phyloP scores from a whole-genome alignment of 2,797 vertebrate genomes.

The Chromobotia macracanthus region DNA sequence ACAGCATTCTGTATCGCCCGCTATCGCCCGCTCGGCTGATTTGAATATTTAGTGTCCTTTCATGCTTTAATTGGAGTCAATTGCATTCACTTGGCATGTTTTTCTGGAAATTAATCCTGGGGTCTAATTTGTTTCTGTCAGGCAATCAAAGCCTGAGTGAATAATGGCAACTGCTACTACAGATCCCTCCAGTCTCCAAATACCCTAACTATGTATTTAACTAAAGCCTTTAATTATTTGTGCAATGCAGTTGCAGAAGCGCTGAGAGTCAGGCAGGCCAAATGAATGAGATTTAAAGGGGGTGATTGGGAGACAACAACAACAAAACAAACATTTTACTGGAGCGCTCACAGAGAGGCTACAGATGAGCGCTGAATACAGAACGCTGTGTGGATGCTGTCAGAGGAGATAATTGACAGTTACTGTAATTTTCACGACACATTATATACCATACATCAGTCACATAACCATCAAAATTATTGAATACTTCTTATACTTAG shows the following conservation, averaged over 20 bases:
- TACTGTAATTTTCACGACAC: neutral
- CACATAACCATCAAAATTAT: no score
- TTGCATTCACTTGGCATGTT: slow-evolving; percentile 92
- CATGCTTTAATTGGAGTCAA: slow-evolving; percentile 99
- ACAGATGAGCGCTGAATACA: slow-evolving; percentile 29
- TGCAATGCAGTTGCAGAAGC: slow-evolving; percentile 68
- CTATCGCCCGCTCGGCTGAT: slow-evolving; percentile 90
- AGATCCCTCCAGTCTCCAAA: slow-evolving; percentile 79
- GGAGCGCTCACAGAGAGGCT: slow-evolving; percentile 6
- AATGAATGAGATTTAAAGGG: slow-evolving; percentile 43
- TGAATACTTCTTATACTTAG: no score
- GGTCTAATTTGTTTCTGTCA: slow-evolving; percentile 97
- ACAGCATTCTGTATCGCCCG: slow-evolving; percentile 82
- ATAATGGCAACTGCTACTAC: slow-evolving; percentile 90
- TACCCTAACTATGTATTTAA: slow-evolving; percentile 86
- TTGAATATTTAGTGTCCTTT: slow-evolving; percentile 99
- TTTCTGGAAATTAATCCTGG: slow-evolving; percentile 94
- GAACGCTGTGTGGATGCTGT: neutral
- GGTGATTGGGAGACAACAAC: slow-evolving; percentile 25
- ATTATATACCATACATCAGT: no score
- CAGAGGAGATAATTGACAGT: slow-evolving; percentile 33
- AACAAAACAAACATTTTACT: slow-evolving; percentile 48
- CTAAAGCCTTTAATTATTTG: slow-evolving; percentile 87
- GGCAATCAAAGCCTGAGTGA: slow-evolving; percentile 89
- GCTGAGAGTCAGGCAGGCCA: slow-evolving; percentile 32